Evolutionary conservation across 2,797 vertebrate species (phyloP).

Genomic region (Craterocephalus amniculus): DNA sequence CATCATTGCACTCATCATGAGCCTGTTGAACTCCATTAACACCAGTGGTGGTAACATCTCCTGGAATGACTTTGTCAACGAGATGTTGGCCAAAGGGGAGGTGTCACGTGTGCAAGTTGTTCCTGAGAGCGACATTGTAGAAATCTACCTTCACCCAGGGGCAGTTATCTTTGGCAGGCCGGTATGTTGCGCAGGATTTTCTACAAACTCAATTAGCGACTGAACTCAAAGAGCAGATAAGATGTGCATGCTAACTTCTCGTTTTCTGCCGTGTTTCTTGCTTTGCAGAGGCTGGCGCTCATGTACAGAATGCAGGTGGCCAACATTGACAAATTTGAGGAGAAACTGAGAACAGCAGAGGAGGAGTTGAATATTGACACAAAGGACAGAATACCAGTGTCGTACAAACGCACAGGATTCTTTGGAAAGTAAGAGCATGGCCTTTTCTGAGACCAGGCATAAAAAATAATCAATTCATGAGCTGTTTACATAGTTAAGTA

Average conservation of each 20-base stretch:
- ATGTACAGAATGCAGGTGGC: conserved; percentile 95
- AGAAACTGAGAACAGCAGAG: conserved; percentile 94
- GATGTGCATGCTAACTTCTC: background rate
- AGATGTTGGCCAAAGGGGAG: conserved; percentile 98
- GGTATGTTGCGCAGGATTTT: conserved; percentile 71
- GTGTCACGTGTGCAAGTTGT: conserved; percentile 93
- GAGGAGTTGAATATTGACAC: conserved; percentile 92
- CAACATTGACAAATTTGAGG: conserved; percentile 97
- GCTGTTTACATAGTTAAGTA: background rate
- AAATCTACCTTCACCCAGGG: conserved; percentile 91
- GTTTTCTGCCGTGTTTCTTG: background rate
- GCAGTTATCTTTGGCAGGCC: conserved; percentile 92
- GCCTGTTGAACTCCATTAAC: conserved; percentile 83
- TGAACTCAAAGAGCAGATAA: background rate
- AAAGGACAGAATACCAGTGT: conserved; percentile 92
- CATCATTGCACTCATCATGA: conserved; percentile 85
- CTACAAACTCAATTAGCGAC: background rate
- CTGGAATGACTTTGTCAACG: conserved; percentile 96
- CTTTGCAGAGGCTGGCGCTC: conserved; percentile 85
- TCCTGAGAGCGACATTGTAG: conserved; percentile 93
- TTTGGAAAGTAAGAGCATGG: conserved; percentile 90
- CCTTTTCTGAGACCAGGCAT: background rate
- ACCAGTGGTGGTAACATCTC: conserved; percentile 89
- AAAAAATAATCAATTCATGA: background rate
- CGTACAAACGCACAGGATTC: conserved; percentile 94